phyloP scores from a whole-genome alignment of 2,113 vertebrate species.

The Ivindomyrus marchei region DNA sequence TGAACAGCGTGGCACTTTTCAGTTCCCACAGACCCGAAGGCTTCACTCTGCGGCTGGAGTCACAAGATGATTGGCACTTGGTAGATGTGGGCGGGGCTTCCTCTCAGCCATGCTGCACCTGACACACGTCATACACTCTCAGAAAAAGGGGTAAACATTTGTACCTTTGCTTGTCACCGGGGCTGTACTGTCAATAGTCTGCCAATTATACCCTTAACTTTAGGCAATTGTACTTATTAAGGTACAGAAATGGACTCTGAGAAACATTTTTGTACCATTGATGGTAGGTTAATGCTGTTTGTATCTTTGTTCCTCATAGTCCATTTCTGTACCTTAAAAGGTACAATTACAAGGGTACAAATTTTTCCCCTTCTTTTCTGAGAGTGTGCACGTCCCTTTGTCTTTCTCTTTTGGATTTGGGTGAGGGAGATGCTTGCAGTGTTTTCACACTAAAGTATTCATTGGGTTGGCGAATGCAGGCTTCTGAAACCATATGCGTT shows the following conservation, averaged over 20 bases:
- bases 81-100: conserved; percentile 27
- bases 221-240: too few species aligned
- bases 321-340: too few species aligned
- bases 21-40: conserved; percentile 25
- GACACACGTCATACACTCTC: neutral
- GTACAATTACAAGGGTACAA: too few species aligned
- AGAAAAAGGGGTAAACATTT: too few species aligned
- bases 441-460: neutral
- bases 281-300: too few species aligned
- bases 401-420: neutral
- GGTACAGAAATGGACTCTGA: too few species aligned
- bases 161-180: too few species aligned
- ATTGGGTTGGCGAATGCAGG: neutral
- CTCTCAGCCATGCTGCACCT: neutral
- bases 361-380: too few species aligned
- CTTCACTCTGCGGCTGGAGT: conserved; percentile 18
- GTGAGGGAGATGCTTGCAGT: neutral
- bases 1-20: conserved; percentile 18
- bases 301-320: too few species aligned
- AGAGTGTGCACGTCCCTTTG: neutral
- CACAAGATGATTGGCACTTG: neutral
- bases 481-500: neutral
- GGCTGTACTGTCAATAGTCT: too few species aligned
- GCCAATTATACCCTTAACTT: too few species aligned
- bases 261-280: too few species aligned